Percentiles rank a stretch among this genome's conserved stretches.
phyloP scores from a whole-genome alignment of 2,113 vertebrate genomes.

The Typhlomys cinereus region DNA sequence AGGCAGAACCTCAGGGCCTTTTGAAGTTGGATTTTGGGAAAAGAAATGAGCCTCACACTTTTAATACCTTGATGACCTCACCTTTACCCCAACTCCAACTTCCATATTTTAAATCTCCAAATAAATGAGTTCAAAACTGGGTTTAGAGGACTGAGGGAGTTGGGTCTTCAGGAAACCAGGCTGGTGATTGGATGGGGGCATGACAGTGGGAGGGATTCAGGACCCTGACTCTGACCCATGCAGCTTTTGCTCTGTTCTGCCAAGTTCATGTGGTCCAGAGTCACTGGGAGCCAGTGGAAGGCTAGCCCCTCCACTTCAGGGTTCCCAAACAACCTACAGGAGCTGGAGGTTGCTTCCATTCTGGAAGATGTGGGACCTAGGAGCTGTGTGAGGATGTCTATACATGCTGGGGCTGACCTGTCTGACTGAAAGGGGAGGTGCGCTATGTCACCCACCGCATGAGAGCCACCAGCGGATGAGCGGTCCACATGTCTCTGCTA shows the following conservation, averaged over 20 bases:
- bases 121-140: background rate
- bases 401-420: background rate
- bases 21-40: background rate
- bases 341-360: too few relatives aligned
- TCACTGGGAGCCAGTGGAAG: background rate
- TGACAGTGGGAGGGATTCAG: rapidly evolving
- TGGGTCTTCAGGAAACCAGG: background rate
- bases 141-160: background rate
- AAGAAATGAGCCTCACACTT: background rate
- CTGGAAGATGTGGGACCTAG: background rate
- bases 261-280: background rate
- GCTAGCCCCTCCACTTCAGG: background rate
- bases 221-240: background rate
- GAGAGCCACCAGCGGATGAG: background rate
- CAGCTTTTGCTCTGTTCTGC: background rate
- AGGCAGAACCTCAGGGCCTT: background rate
- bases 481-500: background rate
- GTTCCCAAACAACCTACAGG: too few relatives aligned
- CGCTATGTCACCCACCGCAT: background rate
- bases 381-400: too few relatives aligned
- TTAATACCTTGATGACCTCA: background rate
- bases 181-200: background rate
- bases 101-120: background rate
- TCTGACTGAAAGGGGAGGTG: background rate
- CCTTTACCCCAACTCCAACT: too few relatives aligned